Base-by-base conservation (phyloP, 1,140 invertebrate species). In the Dendrolimus punctatus region DNA sequence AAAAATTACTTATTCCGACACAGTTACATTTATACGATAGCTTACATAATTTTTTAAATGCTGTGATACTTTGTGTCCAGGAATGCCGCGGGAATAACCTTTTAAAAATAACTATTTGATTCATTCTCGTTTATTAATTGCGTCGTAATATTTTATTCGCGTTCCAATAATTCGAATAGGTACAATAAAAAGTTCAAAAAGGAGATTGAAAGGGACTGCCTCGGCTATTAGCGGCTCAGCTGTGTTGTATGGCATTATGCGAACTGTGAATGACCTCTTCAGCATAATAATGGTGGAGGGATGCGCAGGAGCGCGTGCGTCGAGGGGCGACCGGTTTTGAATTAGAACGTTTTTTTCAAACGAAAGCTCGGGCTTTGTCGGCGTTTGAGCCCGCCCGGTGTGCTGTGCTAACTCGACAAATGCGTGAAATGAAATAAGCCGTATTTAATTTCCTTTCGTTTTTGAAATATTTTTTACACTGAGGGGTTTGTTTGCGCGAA, bases 191-290 rank as follows among this genome's bases (percentile, higher is more conserved):
- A 66, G 42, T 45, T 60, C 53, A 54, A 72, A 74, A 75, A 72
- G 48, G 65, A 60, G 40, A 40, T 49, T 51, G 44, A 55, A 50
- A 60, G 58, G 66, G 60, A 59, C 57, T 62, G 67, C 49, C 68
- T 72, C 55, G 57, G 63, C 71, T 78, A 78, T 81, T 80, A 73
- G 70, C 69, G 66, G 68, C 69, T 68, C 60, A 49, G 58, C 53
- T 57, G 64, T 73, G 79, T 76, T 23, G 72, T 66, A 70, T 57
- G 64, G 68, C 66, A 80, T 83, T 85, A 76, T 85, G 81, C 81
- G 72, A 85, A 77, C 82, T 81, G 82, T 82, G 82, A 85, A 85
- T 80, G 82, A 85, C 79, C 82, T 85, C 80, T 83, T 82, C 76
- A 77, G 76, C 73, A 84, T 82, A 83, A 83, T 83, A 81, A 85